Evolutionary conservation across 92 coral and sea anemone genomes (phyloP).

Genomic region (Meandrina meandrites): DNA sequence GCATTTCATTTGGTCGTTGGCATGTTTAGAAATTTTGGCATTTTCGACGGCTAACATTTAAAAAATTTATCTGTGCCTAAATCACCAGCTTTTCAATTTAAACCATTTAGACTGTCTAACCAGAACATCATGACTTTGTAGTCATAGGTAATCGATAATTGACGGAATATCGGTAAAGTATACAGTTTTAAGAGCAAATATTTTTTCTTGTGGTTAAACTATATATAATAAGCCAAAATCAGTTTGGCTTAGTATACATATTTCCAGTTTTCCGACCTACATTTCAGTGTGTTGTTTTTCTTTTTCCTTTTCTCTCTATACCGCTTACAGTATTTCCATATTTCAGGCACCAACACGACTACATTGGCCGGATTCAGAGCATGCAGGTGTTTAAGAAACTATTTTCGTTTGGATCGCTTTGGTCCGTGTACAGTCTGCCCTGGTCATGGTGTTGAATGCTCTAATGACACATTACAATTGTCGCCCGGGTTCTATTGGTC

Average conservation of each 20-base stretch:
- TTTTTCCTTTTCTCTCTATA: background rate
- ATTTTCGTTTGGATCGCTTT: slow-evolving; percentile 38
- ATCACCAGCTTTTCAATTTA: background rate
- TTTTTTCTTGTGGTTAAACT: no score
- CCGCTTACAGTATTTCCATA: background rate
- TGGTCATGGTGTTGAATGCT: slow-evolving; percentile 20
- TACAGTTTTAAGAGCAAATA: no score
- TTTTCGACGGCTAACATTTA: background rate
- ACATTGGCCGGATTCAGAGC: slow-evolving; percentile 40
- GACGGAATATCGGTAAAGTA: no score
- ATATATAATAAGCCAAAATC: background rate
- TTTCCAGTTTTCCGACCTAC: no score
- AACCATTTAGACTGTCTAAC: no score
- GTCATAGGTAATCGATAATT: no score
- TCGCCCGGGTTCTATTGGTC: slow-evolving; percentile 36
- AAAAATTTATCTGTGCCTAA: background rate
- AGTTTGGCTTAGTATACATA: background rate
- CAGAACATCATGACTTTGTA: no score
- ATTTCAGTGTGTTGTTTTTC: background rate
- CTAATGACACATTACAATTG: slow-evolving; percentile 4
- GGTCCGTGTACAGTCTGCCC: slow-evolving; percentile 28
- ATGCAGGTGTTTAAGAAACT: slow-evolving; percentile 24
- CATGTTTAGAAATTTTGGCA: background rate
- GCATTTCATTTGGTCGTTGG: background rate
- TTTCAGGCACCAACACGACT: slow-evolving; percentile 35